phyloP scores from a whole-genome alignment of 2,888 invertebrate genomes.

The Nomada ruficornis region DNA sequence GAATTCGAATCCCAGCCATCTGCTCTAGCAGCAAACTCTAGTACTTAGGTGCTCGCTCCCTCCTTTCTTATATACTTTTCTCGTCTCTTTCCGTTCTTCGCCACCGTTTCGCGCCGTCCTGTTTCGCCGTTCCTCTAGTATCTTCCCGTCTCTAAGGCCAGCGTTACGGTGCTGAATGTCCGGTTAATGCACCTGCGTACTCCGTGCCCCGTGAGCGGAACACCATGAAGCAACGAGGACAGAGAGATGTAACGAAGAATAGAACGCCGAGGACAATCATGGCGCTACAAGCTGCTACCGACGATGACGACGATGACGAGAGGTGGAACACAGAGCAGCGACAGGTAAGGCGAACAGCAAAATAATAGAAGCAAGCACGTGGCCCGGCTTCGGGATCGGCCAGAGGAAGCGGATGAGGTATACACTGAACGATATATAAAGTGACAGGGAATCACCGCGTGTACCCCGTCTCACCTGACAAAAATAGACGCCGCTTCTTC shows the following conservation, averaged over 20 bases:
- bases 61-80: slow-evolving; percentile 40
- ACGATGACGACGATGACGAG: slow-evolving; percentile 36
- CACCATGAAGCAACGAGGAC: slow-evolving; percentile 62
- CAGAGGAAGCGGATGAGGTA: slow-evolving; percentile 16
- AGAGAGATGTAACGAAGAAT: slow-evolving; percentile 53
- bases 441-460: neutral
- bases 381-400: slow-evolving; percentile 35
- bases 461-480: neutral
- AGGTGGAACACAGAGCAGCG: neutral
- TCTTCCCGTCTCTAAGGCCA: slow-evolving; percentile 68
- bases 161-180: slow-evolving; percentile 81
- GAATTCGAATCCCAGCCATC: slow-evolving; percentile 73
- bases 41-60: slow-evolving; percentile 58
- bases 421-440: neutral
- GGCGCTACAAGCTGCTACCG: slow-evolving; percentile 59
- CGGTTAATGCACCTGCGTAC: slow-evolving; percentile 83
- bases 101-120: slow-evolving; percentile 3
- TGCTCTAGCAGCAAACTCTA: slow-evolving; percentile 67
- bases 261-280: slow-evolving; percentile 67
- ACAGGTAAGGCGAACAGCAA: slow-evolving; percentile 31
- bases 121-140: slow-evolving; percentile 26
- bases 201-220: slow-evolving; percentile 77
- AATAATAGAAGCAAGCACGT: slow-evolving; percentile 52
- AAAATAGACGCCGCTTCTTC: neutral
- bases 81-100: slow-evolving; percentile 21